Base-by-base conservation (phyloP, 1,140 invertebrate genomes). In the Cydia strobilella region DNA sequence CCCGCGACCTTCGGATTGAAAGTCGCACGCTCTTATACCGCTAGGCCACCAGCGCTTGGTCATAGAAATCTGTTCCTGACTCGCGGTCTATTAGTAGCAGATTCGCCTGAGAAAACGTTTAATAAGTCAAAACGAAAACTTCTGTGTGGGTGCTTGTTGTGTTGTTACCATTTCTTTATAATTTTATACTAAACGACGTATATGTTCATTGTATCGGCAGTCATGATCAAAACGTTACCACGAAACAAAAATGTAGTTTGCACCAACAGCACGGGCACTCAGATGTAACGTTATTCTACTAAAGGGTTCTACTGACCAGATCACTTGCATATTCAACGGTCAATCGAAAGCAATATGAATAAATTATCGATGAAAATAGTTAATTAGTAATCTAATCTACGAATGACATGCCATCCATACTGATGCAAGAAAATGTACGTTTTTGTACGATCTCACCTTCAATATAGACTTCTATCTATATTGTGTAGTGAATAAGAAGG, bases 311-410 rank as follows among this genome's bases (percentile, higher is more conserved):
- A 23, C 20, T 23, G 54, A 59, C n/a, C 54, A 59, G 54, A 51
- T 59, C n/a, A 18, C 54, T 59, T 59, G 54, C 20, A 59, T 59
- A 59, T 59, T 69, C 65, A 35, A 42, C 63, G 27, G 65, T 42
- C 31, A 69, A 69, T 69, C 65, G 25, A 35, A 69, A 69, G 27
- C 35, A 69, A 42, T 35, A 39, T 10, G 65, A 69, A 69, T 69
- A 69, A 69, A 69, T 69, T 35, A 69, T 42, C 31, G n/a, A 69
- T 69, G 65, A 69, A 69, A 35, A 69, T 69, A 18, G 65, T n/a
- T 69, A 69, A 69, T 69, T 69, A 69, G 65, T 69, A 31, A 69
- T 69, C 31, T n/a, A 69, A 69, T 65, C 62, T 12, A 20, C 62
- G 1, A 27, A 6, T 39, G 31, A 69, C 65, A 35, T 69, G 65